Evolutionary conservation across 2,113 vertebrate genomes (phyloP), one percentile per base, ranked within the genome.

Genomic region (Natator depressus): DNA sequence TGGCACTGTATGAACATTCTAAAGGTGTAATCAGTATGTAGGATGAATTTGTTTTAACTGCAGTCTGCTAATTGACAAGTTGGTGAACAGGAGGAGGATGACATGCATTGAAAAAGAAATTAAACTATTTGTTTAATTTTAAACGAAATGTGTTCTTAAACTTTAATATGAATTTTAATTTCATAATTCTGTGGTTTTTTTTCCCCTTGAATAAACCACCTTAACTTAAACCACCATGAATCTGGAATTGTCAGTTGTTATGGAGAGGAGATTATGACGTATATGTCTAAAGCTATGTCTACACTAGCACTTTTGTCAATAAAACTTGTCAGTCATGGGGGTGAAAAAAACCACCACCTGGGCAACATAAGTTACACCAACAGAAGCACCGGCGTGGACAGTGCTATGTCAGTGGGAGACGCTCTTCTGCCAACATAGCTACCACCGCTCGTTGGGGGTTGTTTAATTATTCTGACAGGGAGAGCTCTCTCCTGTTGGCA

Each of bases 1-100:
- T 95, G 69, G 90, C 83, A 95, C 79, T 96, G 95, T 79, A 87
- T 88, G 79, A 91, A 95, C 81, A 92, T 80, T 96, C 29, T 93
- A 91, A 89, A 47, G 14, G 62, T 96, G 86, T 89, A 85, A 29
- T 82, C 95, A 85, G 49, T 86, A 86, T 86, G 93, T 93, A 59
- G 57, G 16, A 75, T 88, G 2, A 69, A 22, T 72, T 80, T 57
- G 88, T 96, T 97, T 91, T 8, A 93, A 57, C 72, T 91, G 93
- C 83, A 46, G 50, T 89, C 94, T 94, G 89, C 81, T 85, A 79
- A 83, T 80, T 93, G 79, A 85, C 78, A n/a, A 5, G 81, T 83
- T 85, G 42, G 65, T 82, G 51, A 93, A 72, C 79, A 91, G 65
- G 78, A 92, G 80, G 85, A 93, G 80, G 87, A 89, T 20, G 54